A percentile compares a stretch with the other conserved stretches of the same genome.
Conservation (phyloP, 1,140 invertebrate genomes). For the Drosophila subpulchrella region DNA sequence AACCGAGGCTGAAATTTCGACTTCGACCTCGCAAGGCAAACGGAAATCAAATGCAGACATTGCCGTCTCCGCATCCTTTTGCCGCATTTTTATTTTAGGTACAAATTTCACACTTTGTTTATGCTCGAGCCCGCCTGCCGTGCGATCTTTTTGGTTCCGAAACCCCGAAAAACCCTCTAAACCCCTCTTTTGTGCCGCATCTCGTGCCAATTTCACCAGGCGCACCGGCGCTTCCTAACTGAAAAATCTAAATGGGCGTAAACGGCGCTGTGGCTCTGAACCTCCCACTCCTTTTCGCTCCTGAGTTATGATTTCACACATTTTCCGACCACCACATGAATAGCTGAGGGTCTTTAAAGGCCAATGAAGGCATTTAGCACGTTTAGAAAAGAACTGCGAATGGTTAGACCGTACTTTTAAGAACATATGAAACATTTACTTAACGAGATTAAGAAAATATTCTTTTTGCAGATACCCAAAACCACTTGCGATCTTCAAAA, state of each 20-base stretch:
- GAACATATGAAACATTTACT: no score
- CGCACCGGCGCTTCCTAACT: conserved; percentile 39
- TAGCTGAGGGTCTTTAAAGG: conserved; percentile 19
- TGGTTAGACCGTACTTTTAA: no score
- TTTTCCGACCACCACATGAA: conserved; percentile 30
- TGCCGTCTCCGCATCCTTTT: conserved; percentile 42
- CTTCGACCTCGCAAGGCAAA: conserved; percentile 45
- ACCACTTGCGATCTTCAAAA: neutral
- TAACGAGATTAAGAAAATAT: no score
- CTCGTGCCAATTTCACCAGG: conserved; percentile 29
- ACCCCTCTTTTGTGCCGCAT: neutral
- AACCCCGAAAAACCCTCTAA: no score
- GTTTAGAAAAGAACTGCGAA: neutral
- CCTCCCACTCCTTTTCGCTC: neutral
- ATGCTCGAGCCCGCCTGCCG: conserved; percentile 56
- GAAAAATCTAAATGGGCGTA: conserved; percentile 29
- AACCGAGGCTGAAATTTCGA: conserved; percentile 22
- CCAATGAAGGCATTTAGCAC: conserved; percentile 12
- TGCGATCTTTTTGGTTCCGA: conserved; percentile 28
- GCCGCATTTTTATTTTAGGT: conserved; percentile 78
- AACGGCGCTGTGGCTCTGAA: conserved; percentile 23
- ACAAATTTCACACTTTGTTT: conserved; percentile 81
- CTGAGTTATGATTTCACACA: conserved; percentile 38
- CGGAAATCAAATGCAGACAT: conserved; percentile 80
- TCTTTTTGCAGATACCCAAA: no score